Evolutionary conservation across 2,797 vertebrate genomes (phyloP).

Genomic region (Jordanella pulchra): DNA sequence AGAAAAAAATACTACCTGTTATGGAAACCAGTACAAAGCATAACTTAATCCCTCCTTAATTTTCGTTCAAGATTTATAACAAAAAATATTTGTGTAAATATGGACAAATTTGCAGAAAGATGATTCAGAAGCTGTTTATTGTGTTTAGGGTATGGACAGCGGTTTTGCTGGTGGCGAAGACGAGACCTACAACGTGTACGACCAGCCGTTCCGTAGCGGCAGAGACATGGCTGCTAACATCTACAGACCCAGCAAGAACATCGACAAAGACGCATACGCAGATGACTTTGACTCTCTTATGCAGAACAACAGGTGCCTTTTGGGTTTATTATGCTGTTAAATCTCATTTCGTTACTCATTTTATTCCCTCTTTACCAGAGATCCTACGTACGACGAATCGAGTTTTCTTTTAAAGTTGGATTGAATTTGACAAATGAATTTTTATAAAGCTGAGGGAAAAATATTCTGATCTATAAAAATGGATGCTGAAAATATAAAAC

Average conservation of each 20-base stretch:
- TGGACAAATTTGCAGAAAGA: too few relatives aligned
- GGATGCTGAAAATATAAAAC: neutral
- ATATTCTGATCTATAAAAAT: neutral
- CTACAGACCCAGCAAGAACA: slow-evolving; percentile 93
- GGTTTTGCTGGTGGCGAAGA: slow-evolving; percentile 96
- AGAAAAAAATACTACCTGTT: neutral
- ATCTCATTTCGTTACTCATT: neutral
- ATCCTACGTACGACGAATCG: neutral
- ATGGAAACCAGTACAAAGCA: neutral
- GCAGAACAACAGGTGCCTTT: slow-evolving; percentile 85
- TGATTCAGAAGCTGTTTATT: neutral
- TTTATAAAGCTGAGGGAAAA: neutral
- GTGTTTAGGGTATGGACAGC: slow-evolving; percentile 91
- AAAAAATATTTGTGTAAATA: neutral
- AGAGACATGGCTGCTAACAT: slow-evolving; percentile 96
- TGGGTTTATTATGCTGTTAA: neutral
- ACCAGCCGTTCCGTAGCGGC: slow-evolving; percentile 90
- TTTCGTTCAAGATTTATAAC: neutral
- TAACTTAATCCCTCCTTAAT: neutral
- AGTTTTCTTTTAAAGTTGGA: neutral
- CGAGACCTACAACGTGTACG: slow-evolving; percentile 94
- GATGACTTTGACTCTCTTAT: slow-evolving; percentile 92
- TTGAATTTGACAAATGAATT: neutral
- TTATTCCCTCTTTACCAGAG: neutral
- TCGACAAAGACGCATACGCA: slow-evolving; percentile 89